Percentiles rank a stretch among this genome's conserved stretches.
Conservation (phyloP, 2,888 invertebrate genomes). For the Trissolcus brochymenae region DNA sequence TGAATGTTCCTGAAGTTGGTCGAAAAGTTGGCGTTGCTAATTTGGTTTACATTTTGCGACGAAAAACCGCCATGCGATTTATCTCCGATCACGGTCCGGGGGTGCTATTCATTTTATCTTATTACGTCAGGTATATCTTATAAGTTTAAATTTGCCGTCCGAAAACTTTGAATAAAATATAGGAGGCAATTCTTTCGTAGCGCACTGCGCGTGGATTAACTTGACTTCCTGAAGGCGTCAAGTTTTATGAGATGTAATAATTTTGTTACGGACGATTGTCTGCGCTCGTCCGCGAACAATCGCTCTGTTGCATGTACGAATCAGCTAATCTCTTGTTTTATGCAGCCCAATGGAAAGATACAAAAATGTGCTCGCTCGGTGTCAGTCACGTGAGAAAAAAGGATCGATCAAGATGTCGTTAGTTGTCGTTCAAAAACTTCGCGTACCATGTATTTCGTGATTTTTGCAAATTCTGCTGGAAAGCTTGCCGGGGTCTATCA, state of each 20-base stretch:
- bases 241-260: constrained; percentile 46
- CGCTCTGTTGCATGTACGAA: constrained; percentile 31
- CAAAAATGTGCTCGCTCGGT: too few species aligned
- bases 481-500: constrained; percentile 53
- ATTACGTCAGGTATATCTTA: constrained; percentile 51
- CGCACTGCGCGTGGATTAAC: constrained; percentile 41
- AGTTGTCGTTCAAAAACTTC: not conserved
- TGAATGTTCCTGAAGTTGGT: constrained; percentile 17
- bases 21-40: constrained; percentile 29
- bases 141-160: constrained; percentile 49
- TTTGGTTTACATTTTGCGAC: constrained; percentile 40
- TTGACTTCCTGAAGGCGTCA: constrained; percentile 36
- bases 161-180: constrained; percentile 51
- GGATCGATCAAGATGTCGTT: constrained; percentile 8
- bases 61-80: constrained; percentile 22
- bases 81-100: constrained; percentile 31
- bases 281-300: constrained; percentile 32
- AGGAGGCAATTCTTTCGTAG: constrained; percentile 38
- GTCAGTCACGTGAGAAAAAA: too few species aligned
- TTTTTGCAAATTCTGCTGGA: constrained; percentile 41
- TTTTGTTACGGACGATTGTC: constrained; percentile 34
- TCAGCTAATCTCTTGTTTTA: constrained; percentile 29
- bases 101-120: constrained; percentile 44
- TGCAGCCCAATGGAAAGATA: not conserved
- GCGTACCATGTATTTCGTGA: constrained; percentile 7